These are phyloP conservation scores for Atta texana DNA, from an alignment of 1,140 invertebrate species.

Conservation along the genomic window DNA sequence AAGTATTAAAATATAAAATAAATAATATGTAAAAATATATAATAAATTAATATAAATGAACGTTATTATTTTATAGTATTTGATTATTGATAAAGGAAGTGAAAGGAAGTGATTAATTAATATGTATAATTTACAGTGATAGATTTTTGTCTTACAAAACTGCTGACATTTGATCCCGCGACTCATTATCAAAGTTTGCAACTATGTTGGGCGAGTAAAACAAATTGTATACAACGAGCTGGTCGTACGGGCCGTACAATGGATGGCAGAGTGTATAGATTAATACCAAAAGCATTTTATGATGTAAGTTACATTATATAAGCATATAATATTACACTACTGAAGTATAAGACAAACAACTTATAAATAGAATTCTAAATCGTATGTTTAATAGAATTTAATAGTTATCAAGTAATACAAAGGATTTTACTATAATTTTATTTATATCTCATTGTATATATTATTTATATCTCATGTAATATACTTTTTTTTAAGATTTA, in stretches of 20 bases:
- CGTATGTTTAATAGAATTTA: not conserved
- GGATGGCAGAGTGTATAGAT: constrained; percentile 94
- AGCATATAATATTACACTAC: not conserved
- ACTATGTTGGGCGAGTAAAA: constrained; percentile 95
- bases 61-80: constrained; percentile 26
- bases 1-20: constrained; percentile 20
- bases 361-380: not conserved
- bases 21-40: not conserved
- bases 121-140: constrained; percentile 90
- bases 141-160: constrained; percentile 97
- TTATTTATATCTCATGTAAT: too few species aligned
- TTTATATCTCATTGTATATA: not conserved
- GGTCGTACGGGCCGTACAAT: constrained; percentile 95
- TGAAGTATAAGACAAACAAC: not conserved
- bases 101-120: constrained; percentile 43
- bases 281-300: constrained; percentile 93
- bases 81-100: not conserved
- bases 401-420: not conserved
- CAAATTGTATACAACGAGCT: constrained; percentile 95
- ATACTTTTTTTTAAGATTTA: not conserved
- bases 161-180: constrained; percentile 89
- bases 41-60: not conserved
- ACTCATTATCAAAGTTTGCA: constrained; percentile 94
- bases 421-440: not conserved
- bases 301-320: constrained; percentile 82